Conservation (phyloP, 2,888 invertebrate genomes). For the Cantharis lateralis region DNA sequence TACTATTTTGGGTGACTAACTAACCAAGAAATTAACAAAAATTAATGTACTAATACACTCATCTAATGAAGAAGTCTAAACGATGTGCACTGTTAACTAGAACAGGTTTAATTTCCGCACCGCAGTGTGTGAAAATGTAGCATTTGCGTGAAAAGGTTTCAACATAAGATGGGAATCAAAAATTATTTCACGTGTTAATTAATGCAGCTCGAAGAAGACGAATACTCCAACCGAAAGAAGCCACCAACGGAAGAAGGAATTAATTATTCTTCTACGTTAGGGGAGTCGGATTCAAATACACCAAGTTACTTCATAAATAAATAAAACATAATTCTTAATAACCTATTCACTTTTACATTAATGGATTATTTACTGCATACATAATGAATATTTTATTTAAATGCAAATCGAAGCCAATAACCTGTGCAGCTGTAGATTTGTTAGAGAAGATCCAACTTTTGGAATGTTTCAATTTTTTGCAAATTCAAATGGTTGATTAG, state of each 20-base stretch:
- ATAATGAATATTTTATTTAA: not conserved
- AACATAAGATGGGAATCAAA: constrained; percentile 29
- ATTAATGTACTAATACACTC: constrained; percentile 14
- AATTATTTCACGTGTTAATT: constrained; percentile 16
- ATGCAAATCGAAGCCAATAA: not conserved
- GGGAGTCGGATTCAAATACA: not conserved
- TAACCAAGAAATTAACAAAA: constrained; percentile 22
- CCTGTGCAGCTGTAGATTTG: not conserved
- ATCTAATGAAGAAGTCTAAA: constrained; percentile 19
- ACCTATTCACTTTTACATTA: not conserved
- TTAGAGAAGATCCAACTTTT: not conserved
- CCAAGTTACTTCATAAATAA: not conserved
- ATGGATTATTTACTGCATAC: not conserved
- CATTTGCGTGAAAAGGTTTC: constrained; percentile 20
- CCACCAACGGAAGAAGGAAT: not conserved
- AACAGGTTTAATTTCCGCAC: constrained; percentile 35
- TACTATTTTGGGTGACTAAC: not conserved
- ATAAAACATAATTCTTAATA: not conserved
- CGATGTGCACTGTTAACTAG: constrained; percentile 34
- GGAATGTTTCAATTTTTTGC: not conserved
- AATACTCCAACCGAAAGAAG: not conserved
- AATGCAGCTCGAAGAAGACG: not conserved
- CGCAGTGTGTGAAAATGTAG: constrained; percentile 32
- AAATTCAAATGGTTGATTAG: not conserved
- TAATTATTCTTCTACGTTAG: not conserved